Evolutionary conservation across 2,113 vertebrate genomes (phyloP).

Genomic region (Pygoscelis antarcticus): DNA sequence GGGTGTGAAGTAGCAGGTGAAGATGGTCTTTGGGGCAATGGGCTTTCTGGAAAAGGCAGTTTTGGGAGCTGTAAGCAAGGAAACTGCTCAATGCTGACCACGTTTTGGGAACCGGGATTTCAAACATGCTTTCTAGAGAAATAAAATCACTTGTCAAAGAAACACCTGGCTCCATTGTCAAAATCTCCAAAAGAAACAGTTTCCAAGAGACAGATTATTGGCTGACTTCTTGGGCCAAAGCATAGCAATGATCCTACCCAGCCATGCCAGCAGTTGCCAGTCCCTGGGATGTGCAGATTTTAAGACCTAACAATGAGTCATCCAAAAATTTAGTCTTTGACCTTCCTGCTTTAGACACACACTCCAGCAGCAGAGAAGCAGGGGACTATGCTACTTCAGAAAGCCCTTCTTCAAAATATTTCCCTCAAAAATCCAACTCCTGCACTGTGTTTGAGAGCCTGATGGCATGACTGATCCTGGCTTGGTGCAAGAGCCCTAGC

Average conservation of each 20-base stretch:
- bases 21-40: not conserved
- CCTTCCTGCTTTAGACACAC: not conserved
- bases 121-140: not conserved
- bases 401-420: not conserved
- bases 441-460: not conserved
- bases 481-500: not conserved
- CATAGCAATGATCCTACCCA: not conserved
- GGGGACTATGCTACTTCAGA: not conserved
- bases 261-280: not conserved
- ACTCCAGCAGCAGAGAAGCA: not conserved
- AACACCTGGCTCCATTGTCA: not conserved
- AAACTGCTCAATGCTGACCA: not conserved
- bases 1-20: not conserved
- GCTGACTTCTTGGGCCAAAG: not conserved
- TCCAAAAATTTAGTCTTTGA: not conserved
- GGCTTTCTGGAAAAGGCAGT: not conserved
- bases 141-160: not conserved
- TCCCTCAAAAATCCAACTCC: not conserved
- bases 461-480: not conserved
- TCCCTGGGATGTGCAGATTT: fast-evolving
- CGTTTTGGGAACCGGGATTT: fast-evolving
- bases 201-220: not conserved
- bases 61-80: not conserved
- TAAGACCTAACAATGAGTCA: not conserved
- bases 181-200: not conserved